Evolutionary conservation across 2,113 vertebrate species (phyloP).

Genomic region (Lepidothrix coronata): DNA sequence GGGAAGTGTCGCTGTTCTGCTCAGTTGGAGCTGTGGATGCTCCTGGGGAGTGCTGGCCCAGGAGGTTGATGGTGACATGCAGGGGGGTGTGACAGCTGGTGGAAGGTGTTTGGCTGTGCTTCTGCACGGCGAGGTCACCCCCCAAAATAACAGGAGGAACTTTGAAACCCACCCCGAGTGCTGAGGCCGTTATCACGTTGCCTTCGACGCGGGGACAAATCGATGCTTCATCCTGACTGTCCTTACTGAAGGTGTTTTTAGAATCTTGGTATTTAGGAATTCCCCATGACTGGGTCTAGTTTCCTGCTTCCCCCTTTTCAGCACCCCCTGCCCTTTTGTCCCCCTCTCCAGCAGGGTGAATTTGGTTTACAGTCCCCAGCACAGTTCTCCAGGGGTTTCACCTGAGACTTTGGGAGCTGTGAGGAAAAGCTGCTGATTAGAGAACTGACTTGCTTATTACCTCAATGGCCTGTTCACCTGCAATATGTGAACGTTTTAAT

Average conservation of each 20-base stretch:
- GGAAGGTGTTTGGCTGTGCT: neutral
- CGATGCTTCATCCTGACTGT: neutral
- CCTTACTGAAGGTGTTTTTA: constrained; percentile 6
- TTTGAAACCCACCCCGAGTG: neutral
- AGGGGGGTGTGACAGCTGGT: neutral
- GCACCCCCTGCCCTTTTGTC: neutral
- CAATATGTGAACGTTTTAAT: neutral
- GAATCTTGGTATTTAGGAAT: neutral
- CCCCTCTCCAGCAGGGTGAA: neutral
- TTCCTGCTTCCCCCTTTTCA: neutral
- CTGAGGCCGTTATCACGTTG: neutral
- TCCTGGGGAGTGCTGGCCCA: neutral
- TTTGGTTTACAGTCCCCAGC: neutral
- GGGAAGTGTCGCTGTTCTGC: neutral
- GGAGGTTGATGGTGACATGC: neutral
- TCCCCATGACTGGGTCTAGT: neutral
- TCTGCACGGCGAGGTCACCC: neutral
- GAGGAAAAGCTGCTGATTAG: neutral
- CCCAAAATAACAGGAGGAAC: neutral
- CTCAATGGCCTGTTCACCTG: neutral
- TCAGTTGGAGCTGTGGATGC: neutral
- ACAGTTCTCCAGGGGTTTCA: neutral
- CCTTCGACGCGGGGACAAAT: neutral
- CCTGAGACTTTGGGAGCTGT: neutral
- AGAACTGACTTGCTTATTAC: neutral